phyloP scores from a whole-genome alignment of 1,140 invertebrate genomes.

The Gryllus bimaculatus region DNA sequence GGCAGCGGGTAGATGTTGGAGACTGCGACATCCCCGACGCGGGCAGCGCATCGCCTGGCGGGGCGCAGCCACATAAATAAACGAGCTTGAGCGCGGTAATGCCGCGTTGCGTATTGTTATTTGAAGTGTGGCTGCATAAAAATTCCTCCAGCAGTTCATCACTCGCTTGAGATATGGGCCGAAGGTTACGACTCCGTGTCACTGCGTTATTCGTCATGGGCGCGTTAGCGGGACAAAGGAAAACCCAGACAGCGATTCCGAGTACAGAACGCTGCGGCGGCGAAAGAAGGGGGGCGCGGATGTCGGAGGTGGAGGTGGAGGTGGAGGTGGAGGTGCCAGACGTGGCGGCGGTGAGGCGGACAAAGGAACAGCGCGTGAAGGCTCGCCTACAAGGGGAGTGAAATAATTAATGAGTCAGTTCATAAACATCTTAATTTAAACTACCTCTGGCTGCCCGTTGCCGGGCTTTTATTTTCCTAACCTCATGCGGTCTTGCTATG shows the following conservation, averaged over 20 bases:
- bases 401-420: conserved; percentile 6
- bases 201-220: not conserved
- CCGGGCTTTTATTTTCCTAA: not conserved
- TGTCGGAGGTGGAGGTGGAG: not conserved
- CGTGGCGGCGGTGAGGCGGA: no score
- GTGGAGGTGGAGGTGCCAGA: not conserved
- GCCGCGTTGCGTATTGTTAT: not conserved
- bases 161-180: not conserved
- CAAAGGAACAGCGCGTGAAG: not conserved
- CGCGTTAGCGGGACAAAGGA: not conserved
- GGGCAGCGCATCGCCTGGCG: no score
- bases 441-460: not conserved
- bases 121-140: not conserved
- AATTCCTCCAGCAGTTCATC: not conserved
- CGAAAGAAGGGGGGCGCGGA: no score
- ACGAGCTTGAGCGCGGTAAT: not conserved
- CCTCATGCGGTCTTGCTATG: no score
- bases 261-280: no score
- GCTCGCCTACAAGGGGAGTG: not conserved
- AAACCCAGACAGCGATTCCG: no score
- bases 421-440: conserved; percentile 6
- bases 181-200: not conserved
- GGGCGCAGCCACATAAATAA: not conserved
- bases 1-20: no score
- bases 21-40: no score